Conservation (phyloP, 2,797 vertebrate species). For the Sciurus carolinensis region DNA sequence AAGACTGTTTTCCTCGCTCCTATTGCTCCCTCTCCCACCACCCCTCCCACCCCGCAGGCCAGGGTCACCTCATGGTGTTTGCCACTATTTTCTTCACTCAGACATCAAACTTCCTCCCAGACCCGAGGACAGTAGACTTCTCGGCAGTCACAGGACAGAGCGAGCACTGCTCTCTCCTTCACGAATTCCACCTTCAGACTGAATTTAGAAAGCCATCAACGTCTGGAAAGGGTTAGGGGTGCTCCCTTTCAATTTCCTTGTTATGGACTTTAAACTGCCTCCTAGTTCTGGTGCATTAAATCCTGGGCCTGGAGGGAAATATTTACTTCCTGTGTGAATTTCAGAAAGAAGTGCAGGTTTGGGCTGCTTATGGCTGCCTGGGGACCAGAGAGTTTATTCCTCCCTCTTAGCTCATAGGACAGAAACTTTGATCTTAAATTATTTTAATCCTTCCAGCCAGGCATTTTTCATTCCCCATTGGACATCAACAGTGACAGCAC, state of each 20-base stretch:
- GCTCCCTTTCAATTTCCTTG: slow-evolving; percentile 64
- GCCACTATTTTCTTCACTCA: background rate
- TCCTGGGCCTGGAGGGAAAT: slow-evolving; percentile 26
- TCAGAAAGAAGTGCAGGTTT: background rate
- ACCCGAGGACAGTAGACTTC: background rate
- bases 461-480: background rate
- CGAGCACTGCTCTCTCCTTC: background rate
- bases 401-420: background rate
- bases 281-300: slow-evolving; percentile 64
- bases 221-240: slow-evolving; percentile 5
- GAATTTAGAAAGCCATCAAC: slow-evolving; percentile 63
- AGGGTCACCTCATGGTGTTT: background rate
- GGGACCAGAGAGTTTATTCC: background rate
- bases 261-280: slow-evolving; percentile 51
- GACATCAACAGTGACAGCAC: background rate
- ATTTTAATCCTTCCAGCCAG: background rate
- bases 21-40: background rate
- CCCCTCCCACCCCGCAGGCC: background rate
- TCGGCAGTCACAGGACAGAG: background rate
- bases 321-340: background rate
- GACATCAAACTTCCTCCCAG: background rate
- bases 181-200: slow-evolving; percentile 27
- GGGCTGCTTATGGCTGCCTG: background rate
- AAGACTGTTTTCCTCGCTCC: background rate
- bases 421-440: background rate